Evolutionary conservation across 2,113 vertebrate species (phyloP), one percentile per base, ranked within the genome.

Genomic region (Hemibagrus wyckioides): DNA sequence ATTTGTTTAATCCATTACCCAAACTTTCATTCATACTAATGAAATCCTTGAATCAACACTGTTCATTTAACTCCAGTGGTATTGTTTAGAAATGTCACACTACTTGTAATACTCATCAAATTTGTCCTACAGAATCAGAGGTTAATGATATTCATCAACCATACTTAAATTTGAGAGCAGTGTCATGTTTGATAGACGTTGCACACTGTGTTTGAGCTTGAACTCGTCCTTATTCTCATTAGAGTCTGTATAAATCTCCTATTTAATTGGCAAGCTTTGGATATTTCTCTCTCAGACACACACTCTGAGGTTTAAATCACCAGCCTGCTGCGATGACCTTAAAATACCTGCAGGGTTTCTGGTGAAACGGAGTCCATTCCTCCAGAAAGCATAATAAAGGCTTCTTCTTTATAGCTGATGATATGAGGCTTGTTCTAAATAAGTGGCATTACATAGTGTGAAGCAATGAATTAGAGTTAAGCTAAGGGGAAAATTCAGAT

Each of bases 331-430:
- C 54, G 5, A 21, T 75, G 36, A 59, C 54, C 83, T 76, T 85
- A 85, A 85, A 76, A 77, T 33, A 76, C 59, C 44, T 50, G 83
- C 83, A 61, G 71, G 76, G 36, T 76, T 76, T 75, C 71, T 48
- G 17, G 7, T 79, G 33, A 76, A 85, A 79, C 44, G 25, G 57
- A 85, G 56, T 50, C 41, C 19, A 41, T 77, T 76, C 57, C 61
- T 30, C 13, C 48, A 79, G 28, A 79, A 79, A n/a, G 6, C 15
- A 79, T 52, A 52, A 79, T 17, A 79, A 39, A 85, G 28, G 41
- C 56, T 56, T 25, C 56, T 79, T 56, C 13, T 33, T 57, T 77
- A 13, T 30, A 15, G 69, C 28, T 61, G 33, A 30, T 65, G 5
- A 36, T 57, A 44, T 77, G 30, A 14, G 7, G 39, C 23, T 44